Evolutionary conservation across 2,113 vertebrate species (phyloP), one percentile per base, ranked within the genome.

Genomic region (Menura novaehollandiae): DNA sequence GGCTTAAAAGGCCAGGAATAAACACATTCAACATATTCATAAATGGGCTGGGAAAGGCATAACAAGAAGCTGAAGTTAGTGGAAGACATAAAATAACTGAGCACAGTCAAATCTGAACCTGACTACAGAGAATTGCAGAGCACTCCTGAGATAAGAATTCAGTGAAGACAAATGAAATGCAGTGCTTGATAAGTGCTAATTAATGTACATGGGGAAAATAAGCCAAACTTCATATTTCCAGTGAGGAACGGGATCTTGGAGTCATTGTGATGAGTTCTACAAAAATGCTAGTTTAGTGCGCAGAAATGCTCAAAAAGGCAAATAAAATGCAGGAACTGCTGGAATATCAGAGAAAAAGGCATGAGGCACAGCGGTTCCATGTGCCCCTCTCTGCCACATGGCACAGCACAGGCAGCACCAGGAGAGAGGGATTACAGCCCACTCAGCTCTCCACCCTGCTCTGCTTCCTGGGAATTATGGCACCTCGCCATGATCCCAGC

Each of bases 91-190:
- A 55, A 93, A 71, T 59, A 71, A 81, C 47, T 51, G 26, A 81
- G 30, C 23, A 7, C 8, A 75, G 64, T 51, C 35, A 81, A 49
- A 87, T 78, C 18, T 75, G 49, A 75, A 63, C 30, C 69, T 59
- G 81, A 71, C 52, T 87, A 10, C 2, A 39, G 71, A 71, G 68
- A 84, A 75, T 46, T 10, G 2, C 64, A 85, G 73, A 81, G 44
- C 44, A 35, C 59, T 74, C 33, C 19, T 46, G 64, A 91, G 81
- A 89, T 47, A 56, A 43, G 33, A 37, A 91, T 64, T 80, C 79
- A 59, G 67, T 73, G 79, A 60, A 56, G 75, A 73, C 78, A 91
- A 49, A 64, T 60, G 24, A 69, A 93, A 88, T 91, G 64, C 75
- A 80, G 11, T 21, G 32, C 53, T 88, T 88, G 86, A 4, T 71